Conservation (phyloP, 2,888 invertebrate species). For the Pyrochroa serraticornis region DNA sequence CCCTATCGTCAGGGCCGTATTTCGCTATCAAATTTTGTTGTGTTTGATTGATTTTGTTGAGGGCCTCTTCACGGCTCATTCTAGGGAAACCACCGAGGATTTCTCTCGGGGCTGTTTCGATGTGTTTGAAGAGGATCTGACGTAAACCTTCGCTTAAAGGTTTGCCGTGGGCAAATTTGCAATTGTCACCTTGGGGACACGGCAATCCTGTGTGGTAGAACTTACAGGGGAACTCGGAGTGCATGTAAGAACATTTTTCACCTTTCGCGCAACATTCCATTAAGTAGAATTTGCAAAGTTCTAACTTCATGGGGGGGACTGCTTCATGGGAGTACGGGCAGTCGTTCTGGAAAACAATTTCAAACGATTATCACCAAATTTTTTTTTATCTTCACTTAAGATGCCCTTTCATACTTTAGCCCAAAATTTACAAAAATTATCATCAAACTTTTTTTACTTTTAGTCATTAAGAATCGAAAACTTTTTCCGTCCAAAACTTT, state of each 20-base stretch:
- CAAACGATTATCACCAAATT: no score
- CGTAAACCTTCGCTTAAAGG: constrained; percentile 76
- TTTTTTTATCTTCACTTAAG: no score
- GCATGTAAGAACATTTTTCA: constrained; percentile 95
- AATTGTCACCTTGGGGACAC: constrained; percentile 77
- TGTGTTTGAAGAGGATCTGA: constrained; percentile 68
- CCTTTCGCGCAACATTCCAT: constrained; percentile 95
- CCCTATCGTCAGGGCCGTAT: constrained; percentile 44
- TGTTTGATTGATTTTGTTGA: constrained; percentile 60
- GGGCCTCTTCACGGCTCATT: constrained; percentile 77
- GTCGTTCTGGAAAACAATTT: constrained; percentile 72
- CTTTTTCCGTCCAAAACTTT: no score
- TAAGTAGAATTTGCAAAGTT: constrained; percentile 95
- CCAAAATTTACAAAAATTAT: constrained; percentile 13
- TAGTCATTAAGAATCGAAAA: no score
- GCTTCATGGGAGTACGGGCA: constrained; percentile 88
- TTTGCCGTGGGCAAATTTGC: constrained; percentile 91
- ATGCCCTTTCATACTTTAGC: background rate
- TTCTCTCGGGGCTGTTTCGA: constrained; percentile 90
- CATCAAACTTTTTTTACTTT: no score
- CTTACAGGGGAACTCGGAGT: constrained; percentile 96
- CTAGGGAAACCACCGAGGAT: constrained; percentile 89
- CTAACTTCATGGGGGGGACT: constrained; percentile 83
- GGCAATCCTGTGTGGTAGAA: constrained; percentile 92
- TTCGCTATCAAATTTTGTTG: constrained; percentile 60